Evolutionary conservation across 2,797 vertebrate genomes (phyloP).

Genomic region (Tinamus major): DNA sequence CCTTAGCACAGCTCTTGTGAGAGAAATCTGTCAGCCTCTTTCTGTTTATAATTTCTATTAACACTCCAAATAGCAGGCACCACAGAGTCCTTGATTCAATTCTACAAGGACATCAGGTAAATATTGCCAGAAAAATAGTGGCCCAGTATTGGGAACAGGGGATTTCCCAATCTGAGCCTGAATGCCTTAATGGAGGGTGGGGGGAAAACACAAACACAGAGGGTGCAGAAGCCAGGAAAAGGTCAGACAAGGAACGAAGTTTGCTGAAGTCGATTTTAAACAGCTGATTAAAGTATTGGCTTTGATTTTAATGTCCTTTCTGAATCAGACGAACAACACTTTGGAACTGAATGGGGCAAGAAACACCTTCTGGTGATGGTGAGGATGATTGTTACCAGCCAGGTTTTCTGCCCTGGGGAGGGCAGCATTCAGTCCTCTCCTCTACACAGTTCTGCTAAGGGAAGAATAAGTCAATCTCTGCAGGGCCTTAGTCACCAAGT

Average conservation of each 20-base stretch:
- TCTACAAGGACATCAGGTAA: constrained; percentile 4
- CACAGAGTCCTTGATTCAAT: background rate
- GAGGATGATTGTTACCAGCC: background rate
- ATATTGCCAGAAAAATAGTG: constrained; percentile 24
- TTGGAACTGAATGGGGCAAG: background rate
- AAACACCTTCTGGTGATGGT: background rate
- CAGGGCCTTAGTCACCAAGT: background rate
- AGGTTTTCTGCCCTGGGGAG: background rate
- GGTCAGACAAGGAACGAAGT: background rate
- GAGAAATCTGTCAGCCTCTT: background rate
- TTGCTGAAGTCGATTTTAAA: constrained; percentile 21
- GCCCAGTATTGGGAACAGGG: background rate
- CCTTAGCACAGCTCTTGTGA: background rate
- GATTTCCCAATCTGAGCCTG: constrained; percentile 36
- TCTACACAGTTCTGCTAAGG: background rate
- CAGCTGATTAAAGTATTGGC: background rate
- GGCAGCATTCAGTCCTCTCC: background rate
- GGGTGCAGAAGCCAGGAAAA: background rate
- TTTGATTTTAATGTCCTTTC: background rate
- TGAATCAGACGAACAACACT: background rate
- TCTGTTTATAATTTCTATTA: background rate
- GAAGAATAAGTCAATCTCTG: background rate
- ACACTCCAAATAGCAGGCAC: background rate
- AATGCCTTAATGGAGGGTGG: background rate
- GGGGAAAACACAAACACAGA: background rate